Evolutionary conservation across 2,888 invertebrate genomes (phyloP).

Genomic region (Therioaphis trifolii): DNA sequence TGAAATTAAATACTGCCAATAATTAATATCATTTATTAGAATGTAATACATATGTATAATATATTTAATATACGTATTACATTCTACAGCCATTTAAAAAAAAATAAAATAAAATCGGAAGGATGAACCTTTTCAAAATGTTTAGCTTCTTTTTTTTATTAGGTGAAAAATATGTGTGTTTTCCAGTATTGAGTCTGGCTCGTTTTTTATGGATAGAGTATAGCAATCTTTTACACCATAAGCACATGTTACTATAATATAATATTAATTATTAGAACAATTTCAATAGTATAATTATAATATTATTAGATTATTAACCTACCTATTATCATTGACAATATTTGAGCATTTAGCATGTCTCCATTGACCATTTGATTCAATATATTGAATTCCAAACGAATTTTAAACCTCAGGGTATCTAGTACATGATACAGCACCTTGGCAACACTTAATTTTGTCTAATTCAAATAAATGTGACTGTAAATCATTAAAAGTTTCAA

Average conservation of each 20-base stretch:
- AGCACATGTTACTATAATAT: neutral
- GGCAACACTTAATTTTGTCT: constrained; percentile 1
- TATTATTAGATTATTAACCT: neutral
- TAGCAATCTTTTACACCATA: constrained; percentile 4
- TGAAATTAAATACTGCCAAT: no score
- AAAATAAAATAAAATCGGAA: no score
- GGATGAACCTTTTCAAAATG: no score
- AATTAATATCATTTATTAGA: no score
- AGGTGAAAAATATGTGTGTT: neutral
- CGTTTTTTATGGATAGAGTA: neutral
- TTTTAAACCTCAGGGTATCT: neutral
- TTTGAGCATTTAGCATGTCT: neutral
- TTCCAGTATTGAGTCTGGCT: neutral
- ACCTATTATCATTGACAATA: neutral
- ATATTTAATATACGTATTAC: no score
- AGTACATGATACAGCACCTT: neutral
- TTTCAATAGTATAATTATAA: neutral
- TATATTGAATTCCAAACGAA: neutral
- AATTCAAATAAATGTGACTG: no score
- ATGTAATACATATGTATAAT: no score
- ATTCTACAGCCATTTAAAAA: no score
- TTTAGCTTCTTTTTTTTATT: neutral
- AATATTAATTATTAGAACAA: neutral
- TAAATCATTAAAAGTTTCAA: no score
- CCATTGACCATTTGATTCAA: constrained; percentile 6